phyloP scores from a whole-genome alignment of 92 coral and sea anemone genomes.

The Porites lobata region DNA sequence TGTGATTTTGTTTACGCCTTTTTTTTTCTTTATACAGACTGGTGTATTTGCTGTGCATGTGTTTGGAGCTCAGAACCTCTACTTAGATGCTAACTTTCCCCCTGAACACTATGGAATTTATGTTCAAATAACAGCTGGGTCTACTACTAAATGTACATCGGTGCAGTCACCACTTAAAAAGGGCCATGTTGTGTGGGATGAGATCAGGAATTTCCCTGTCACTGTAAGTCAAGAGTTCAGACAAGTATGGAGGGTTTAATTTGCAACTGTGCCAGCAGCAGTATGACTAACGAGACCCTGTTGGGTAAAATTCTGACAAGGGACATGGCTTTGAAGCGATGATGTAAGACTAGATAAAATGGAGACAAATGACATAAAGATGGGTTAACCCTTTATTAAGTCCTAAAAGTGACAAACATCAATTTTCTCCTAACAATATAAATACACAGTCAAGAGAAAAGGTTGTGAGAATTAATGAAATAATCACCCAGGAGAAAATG shows the following conservation, averaged over 20 bases:
- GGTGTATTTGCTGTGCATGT: conserved; percentile 93
- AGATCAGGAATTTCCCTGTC: conserved; percentile 86
- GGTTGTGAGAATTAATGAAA: too few relatives aligned
- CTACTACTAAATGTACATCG: conserved; percentile 84
- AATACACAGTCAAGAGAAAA: too few relatives aligned
- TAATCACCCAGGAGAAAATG: too few relatives aligned
- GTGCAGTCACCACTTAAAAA: conserved; percentile 84
- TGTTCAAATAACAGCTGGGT: conserved; percentile 83
- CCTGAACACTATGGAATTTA: conserved; percentile 91
- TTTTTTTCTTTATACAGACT: conserved; percentile 52
- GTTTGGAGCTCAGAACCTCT: conserved; percentile 92
- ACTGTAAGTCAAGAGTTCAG: conserved; percentile 67
- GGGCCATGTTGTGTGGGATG: conserved; percentile 96
- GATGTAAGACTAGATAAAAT: too few relatives aligned
- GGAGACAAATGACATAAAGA: too few relatives aligned
- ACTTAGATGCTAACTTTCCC: conserved; percentile 80
- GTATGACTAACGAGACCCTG: not conserved
- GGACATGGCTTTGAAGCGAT: too few relatives aligned
- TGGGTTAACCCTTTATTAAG: too few relatives aligned
- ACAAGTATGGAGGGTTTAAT: not conserved
- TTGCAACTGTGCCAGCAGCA: not conserved
- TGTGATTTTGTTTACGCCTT: not conserved
- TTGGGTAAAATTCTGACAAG: too few relatives aligned
- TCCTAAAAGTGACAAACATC: too few relatives aligned
- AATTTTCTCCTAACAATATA: too few relatives aligned